Conservation (phyloP, 2,113 vertebrate genomes). For the Pristiophorus japonicus region DNA sequence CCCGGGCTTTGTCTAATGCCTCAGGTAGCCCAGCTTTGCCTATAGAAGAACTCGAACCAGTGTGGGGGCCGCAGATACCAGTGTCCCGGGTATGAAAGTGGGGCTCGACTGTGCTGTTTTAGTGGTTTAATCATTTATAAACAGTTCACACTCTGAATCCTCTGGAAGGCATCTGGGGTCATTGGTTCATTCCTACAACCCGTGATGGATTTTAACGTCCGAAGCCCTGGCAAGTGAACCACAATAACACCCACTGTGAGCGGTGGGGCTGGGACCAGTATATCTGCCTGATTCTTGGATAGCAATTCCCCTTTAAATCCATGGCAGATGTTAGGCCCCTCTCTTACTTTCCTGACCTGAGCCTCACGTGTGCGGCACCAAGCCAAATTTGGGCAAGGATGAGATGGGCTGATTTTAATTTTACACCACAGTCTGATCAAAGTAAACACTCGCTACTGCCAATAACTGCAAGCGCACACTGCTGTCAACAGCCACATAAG, state of each 20-base stretch:
- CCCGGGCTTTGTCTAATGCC: background rate
- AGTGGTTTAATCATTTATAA: background rate
- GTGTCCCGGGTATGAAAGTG: background rate
- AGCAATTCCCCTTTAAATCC: background rate
- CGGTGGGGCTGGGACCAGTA: background rate
- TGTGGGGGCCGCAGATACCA: background rate
- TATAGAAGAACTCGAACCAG: background rate
- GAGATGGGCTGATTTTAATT: too few species aligned
- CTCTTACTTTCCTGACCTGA: background rate
- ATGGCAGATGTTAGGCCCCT: background rate
- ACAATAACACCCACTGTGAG: background rate
- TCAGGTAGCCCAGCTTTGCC: background rate
- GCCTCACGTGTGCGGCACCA: background rate
- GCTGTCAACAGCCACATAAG: too few species aligned
- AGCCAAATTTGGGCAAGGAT: background rate
- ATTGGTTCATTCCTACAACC: background rate
- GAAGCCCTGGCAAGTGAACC: too few species aligned
- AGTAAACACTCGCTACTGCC: background rate
- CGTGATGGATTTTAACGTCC: background rate
- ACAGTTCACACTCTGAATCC: background rate
- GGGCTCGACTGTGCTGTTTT: background rate
- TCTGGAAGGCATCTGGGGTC: background rate
- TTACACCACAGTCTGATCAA: background rate
- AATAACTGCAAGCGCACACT: too few species aligned
- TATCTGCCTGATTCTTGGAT: background rate